Conservation (phyloP, 2,797 vertebrate species). For the Artibeus jamaicensis region DNA sequence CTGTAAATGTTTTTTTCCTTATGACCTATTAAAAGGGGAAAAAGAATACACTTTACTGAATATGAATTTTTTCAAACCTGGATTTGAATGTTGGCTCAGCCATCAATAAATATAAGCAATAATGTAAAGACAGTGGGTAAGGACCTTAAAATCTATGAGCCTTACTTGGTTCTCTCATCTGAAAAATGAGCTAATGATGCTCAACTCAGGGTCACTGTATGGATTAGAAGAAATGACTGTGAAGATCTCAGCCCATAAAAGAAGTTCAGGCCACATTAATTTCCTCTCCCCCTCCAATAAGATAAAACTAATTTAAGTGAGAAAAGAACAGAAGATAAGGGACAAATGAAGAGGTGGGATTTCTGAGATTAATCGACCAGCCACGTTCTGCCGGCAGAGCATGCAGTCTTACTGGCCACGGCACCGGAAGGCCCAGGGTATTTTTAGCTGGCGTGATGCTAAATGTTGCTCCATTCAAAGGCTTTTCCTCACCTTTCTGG, state of each 20-base stretch:
- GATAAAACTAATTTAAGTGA: neutral
- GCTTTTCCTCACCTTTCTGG: neutral
- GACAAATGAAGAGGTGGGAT: neutral
- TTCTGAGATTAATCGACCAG: constrained; percentile 1
- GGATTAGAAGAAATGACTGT: neutral
- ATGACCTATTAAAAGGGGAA: neutral
- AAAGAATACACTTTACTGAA: neutral
- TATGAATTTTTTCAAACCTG: neutral
- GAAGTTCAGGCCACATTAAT: neutral
- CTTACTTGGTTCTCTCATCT: neutral
- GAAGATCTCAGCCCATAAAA: neutral
- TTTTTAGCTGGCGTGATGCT: constrained; percentile 25
- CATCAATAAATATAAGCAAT: neutral
- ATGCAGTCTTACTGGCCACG: neutral
- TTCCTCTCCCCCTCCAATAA: neutral
- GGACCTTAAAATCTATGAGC: neutral
- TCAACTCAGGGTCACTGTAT: neutral
- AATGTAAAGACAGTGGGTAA: neutral
- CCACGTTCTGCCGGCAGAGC: neutral
- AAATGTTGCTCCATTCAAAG: constrained; percentile 45
- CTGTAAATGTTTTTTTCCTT: neutral
- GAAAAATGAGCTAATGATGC: neutral
- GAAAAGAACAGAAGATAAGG: neutral
- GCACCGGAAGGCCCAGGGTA: neutral
- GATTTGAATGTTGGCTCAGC: neutral